Evolutionary conservation across 23 tunicate species (phyloP).

Genomic region (Trididemnum clinides): DNA sequence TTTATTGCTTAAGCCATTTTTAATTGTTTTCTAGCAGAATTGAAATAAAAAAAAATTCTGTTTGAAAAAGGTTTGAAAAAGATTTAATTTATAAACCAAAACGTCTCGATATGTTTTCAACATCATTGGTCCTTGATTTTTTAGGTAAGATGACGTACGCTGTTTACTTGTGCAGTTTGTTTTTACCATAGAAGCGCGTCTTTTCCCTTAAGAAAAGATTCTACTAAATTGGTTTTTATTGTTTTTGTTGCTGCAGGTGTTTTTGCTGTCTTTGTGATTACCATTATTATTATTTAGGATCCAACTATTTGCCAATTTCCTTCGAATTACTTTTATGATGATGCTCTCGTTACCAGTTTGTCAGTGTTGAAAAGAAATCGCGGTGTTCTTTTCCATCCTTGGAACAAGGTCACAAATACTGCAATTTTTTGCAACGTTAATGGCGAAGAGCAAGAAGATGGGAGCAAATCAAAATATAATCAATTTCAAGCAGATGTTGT

Average conservation of each 20-base stretch:
- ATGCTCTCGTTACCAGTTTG: neutral
- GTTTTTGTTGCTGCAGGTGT: too few species aligned
- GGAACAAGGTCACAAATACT: neutral
- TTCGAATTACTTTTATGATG: conserved; percentile 50
- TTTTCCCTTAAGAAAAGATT: too few species aligned
- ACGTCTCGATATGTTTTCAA: too few species aligned
- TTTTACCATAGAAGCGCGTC: too few species aligned
- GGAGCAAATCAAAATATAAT: conserved; percentile 57
- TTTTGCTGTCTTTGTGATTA: too few species aligned
- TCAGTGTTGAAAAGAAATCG: neutral
- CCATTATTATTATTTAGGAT: neutral
- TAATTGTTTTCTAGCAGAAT: too few species aligned
- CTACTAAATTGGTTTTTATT: too few species aligned
- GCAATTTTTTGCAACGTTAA: conserved; percentile 20
- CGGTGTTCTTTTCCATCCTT: neutral
- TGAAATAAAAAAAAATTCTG: too few species aligned
- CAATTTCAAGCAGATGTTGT: conserved; percentile 17
- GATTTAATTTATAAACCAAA: too few species aligned
- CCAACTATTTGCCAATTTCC: conserved; percentile 40
- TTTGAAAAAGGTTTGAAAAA: too few species aligned
- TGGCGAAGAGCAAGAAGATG: conserved; percentile 52
- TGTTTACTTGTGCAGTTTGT: neutral
- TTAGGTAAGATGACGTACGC: neutral
- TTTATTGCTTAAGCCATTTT: too few species aligned
- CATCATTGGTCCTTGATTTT: too few species aligned